These are phyloP conservation scores for Pangasius djambal DNA, from an alignment of 2,797 vertebrate genomes.

Conservation along the genomic window DNA sequence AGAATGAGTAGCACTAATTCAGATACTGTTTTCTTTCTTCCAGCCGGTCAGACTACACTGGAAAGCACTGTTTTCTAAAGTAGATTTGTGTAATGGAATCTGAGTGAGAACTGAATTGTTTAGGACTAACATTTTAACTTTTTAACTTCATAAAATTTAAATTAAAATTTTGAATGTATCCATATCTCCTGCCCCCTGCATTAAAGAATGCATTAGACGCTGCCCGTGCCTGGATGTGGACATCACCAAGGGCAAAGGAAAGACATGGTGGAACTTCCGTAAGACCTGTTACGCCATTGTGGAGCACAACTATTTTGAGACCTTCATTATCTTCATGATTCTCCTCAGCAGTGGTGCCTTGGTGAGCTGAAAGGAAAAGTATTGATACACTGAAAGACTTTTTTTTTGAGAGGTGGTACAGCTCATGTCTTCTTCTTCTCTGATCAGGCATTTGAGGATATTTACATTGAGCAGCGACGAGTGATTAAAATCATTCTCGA, in stretches of 20 bases:
- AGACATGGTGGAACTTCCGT: conserved; percentile 85
- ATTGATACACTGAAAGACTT: not conserved
- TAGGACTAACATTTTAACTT: not conserved
- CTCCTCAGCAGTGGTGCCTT: conserved; percentile 93
- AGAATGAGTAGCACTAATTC: not conserved
- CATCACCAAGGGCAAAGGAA: conserved; percentile 76
- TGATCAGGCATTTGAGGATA: conserved; percentile 91
- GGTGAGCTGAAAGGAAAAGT: conserved; percentile 70
- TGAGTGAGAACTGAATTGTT: not conserved
- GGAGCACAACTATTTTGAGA: conserved; percentile 94
- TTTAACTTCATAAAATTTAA: not conserved
- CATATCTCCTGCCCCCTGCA: not conserved
- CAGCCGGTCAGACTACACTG: too few species aligned
- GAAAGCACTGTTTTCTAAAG: not conserved
- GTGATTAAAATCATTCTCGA: conserved; percentile 88
- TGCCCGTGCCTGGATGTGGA: conserved; percentile 85
- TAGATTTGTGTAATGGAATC: not conserved
- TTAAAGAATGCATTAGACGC: conserved; percentile 82
- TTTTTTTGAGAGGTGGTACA: not conserved
- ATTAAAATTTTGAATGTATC: not conserved
- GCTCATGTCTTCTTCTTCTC: not conserved
- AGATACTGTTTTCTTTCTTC: not conserved
- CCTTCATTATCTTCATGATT: conserved; percentile 98
- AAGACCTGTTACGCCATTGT: conserved; percentile 87
- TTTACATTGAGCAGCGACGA: conserved; percentile 86